Conservation (phyloP, 2,888 invertebrate genomes). For the Sesamia inferens region DNA sequence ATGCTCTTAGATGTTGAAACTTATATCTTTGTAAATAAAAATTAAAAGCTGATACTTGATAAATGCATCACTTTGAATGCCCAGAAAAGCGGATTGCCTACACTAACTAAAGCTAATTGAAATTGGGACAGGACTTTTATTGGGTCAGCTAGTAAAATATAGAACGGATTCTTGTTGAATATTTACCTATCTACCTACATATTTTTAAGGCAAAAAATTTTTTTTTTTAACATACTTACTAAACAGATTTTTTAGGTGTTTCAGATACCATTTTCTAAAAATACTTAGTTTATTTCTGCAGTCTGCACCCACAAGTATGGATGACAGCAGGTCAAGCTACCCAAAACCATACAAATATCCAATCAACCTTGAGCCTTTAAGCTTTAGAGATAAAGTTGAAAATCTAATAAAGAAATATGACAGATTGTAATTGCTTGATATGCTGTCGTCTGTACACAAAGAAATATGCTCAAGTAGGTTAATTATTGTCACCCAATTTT, state of each 20-base stretch:
- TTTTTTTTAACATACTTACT: too few species aligned
- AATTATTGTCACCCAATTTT: constrained; percentile 19
- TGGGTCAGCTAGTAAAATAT: neutral
- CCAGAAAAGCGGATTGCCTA: too few species aligned
- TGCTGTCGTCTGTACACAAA: neutral
- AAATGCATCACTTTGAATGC: neutral
- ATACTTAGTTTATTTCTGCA: neutral
- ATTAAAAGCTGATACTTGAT: neutral
- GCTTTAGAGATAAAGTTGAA: too few species aligned
- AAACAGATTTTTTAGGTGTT: neutral
- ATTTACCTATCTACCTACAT: too few species aligned
- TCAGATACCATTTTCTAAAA: neutral
- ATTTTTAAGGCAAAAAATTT: too few species aligned
- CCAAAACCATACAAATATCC: too few species aligned
- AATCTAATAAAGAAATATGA: too few species aligned
- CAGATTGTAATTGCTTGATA: too few species aligned
- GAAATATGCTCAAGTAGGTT: constrained; percentile 6
- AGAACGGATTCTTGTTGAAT: neutral
- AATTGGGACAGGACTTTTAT: neutral
- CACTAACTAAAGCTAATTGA: neutral
- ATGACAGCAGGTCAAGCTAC: too few species aligned
- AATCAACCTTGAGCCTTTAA: too few species aligned
- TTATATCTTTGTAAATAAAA: neutral
- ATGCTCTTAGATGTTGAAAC: neutral
- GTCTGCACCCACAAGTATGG: neutral